Base-by-base conservation (phyloP, 2,113 vertebrate species). In the Caloenas nicobarica region DNA sequence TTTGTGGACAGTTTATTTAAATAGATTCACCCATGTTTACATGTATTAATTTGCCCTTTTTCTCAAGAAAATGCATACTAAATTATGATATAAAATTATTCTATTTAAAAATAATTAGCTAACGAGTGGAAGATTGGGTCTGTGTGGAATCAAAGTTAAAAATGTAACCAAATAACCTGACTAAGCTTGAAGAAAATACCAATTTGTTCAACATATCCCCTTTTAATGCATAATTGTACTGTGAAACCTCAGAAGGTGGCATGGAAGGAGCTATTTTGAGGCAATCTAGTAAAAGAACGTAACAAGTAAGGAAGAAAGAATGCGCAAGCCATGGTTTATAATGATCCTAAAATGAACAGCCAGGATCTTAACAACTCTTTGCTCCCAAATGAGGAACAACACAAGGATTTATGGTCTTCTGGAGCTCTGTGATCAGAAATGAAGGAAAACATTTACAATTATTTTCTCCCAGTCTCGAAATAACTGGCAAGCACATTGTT, bases 1-100 rank as follows among this genome's bases (percentile, higher is more conserved):
- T 98, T 98, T 90, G 93, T 91, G 87, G 96, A 97, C 97, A 96
- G 94, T 95, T 89, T 97, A 97, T 95, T 98, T 97, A 97, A 98
- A 97, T 93, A 98, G 94, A 97, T 97, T 97, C 92, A 97, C 74
- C 84, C 94, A 58, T 98, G 95, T 98, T 98, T 98, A 97, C 88
- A 95, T 78, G 71, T 93, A 97, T 96, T 98, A 97, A 98, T 97
- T 94, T 81, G 95, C 81, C 94, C 91, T 96, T 97, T 98, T 97
- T 71, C 96, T 95, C 93, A 96, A 93, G 96, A 89, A 98, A 97
- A 97, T 95, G 86, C 71, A 85, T 69, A 83, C 87, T 89, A 94
- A 97, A 97, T 93, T 89, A 96, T 85, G 56, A 91, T 95, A 82
- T 95, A 93, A 86, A 95, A 97, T 96, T 96, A 89, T 95, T 94